A percentile compares a stretch with the other conserved stretches of the same genome.
Conservation (phyloP, 2,888 invertebrate species). For the Eupelmus urozonus region DNA sequence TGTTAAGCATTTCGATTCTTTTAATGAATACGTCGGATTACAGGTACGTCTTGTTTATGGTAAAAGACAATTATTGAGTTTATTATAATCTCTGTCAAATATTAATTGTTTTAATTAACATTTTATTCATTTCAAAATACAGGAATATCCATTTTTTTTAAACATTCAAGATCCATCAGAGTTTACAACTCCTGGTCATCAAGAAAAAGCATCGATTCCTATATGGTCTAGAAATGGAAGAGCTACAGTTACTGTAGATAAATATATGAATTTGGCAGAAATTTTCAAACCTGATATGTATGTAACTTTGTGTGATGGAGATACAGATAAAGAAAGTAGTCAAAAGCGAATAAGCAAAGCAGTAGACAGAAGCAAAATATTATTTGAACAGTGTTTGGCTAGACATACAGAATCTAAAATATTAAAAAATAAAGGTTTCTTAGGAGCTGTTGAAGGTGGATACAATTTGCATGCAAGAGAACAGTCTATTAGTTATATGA, state of each 20-base stretch:
- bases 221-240: conserved; percentile 90
- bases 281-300: conserved; percentile 89
- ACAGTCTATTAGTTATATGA: conserved; percentile 82
- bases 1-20: conserved; percentile 80
- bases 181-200: conserved; percentile 84
- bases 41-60: conserved; percentile 64
- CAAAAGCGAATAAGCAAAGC: conserved; percentile 86
- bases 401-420: conserved; percentile 81
- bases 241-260: conserved; percentile 82
- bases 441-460: conserved; percentile 88
- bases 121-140: conserved; percentile 32
- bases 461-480: conserved; percentile 83
- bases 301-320: conserved; percentile 88
- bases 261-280: conserved; percentile 89
- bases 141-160: conserved; percentile 79
- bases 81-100: neutral
- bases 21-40: conserved; percentile 83
- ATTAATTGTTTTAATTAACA: neutral
- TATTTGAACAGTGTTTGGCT: conserved; percentile 85
- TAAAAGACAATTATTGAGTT: neutral
- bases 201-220: conserved; percentile 84
- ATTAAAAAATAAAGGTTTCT: conserved; percentile 78
- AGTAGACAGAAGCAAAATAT: conserved; percentile 83
- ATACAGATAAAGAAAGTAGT: conserved; percentile 83
- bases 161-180: conserved; percentile 86